phyloP scores from a whole-genome alignment of 2,113 vertebrate species.

The Ciconia stormi region DNA sequence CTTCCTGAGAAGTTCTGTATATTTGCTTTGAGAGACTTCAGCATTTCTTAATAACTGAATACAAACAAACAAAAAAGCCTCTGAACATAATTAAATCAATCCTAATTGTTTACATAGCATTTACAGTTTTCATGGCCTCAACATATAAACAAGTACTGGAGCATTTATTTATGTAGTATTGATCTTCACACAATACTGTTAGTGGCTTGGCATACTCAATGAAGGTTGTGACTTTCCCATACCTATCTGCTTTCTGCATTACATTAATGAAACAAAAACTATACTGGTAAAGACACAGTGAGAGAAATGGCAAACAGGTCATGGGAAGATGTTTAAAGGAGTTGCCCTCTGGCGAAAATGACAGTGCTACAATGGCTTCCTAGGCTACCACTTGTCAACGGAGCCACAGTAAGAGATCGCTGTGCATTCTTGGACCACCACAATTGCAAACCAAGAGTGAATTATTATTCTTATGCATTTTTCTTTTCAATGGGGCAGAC shows the following conservation, averaged over 20 bases:
- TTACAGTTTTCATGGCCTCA: not conserved
- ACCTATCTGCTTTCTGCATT: not conserved
- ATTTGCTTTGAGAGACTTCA: not conserved
- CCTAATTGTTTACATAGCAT: not conserved
- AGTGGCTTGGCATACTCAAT: not conserved
- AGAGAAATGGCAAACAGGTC: not conserved
- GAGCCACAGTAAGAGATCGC: not conserved
- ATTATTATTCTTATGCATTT: not conserved
- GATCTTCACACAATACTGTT: not conserved
- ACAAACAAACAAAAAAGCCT: not conserved
- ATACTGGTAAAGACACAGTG: not conserved
- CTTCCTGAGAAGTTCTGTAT: not conserved
- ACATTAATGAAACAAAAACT: not conserved
- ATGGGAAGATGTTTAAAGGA: not conserved
- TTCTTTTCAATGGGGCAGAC: not conserved
- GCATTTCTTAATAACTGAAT: slow-evolving; percentile 31
- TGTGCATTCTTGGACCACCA: not conserved
- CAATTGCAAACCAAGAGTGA: not conserved
- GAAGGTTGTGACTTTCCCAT: not conserved
- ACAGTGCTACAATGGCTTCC: not conserved
- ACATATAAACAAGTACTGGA: not conserved
- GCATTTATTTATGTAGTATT: not conserved
- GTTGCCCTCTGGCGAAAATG: not conserved
- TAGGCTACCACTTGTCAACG: not conserved
- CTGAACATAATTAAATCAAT: slow-evolving; percentile 27